phyloP scores from a whole-genome alignment of 2,113 vertebrate genomes.

The human (Homo sapiens) region DNA sequence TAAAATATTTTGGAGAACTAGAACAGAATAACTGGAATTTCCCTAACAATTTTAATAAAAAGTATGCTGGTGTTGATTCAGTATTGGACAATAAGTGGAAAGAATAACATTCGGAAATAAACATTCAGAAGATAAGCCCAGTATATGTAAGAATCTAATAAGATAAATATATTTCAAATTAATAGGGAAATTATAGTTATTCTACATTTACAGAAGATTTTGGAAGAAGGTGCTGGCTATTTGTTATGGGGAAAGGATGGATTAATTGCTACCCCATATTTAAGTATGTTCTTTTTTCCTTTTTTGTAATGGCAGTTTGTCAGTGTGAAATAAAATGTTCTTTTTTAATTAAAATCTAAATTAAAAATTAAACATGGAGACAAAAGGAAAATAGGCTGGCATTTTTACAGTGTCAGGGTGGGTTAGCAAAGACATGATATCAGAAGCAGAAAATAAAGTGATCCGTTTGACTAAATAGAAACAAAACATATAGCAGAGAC shows the following conservation, averaged over 20 bases:
- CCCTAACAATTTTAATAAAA: neutral
- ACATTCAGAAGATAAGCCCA: neutral
- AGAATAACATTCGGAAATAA: neutral
- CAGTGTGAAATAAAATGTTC: neutral
- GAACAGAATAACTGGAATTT: neutral
- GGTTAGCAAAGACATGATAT: neutral
- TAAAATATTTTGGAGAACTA: neutral
- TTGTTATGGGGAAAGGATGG: neutral
- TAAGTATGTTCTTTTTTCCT: neutral
- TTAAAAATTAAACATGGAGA: neutral
- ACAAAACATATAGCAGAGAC: neutral
- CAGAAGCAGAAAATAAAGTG: conserved; percentile 1
- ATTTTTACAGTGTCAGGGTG: neutral
- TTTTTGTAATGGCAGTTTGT: too few relatives aligned
- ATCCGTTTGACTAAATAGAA: neutral
- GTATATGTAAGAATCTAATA: neutral
- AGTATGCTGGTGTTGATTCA: neutral
- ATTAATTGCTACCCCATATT: neutral
- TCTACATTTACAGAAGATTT: neutral
- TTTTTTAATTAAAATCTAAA: neutral
- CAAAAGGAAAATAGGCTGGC: neutral
- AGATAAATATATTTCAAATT: neutral
- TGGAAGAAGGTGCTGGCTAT: neutral
- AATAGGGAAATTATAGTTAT: neutral
- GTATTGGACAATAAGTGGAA: neutral